Base-by-base conservation (phyloP, 2,113 vertebrate species). In the Coracopsis vasa region DNA sequence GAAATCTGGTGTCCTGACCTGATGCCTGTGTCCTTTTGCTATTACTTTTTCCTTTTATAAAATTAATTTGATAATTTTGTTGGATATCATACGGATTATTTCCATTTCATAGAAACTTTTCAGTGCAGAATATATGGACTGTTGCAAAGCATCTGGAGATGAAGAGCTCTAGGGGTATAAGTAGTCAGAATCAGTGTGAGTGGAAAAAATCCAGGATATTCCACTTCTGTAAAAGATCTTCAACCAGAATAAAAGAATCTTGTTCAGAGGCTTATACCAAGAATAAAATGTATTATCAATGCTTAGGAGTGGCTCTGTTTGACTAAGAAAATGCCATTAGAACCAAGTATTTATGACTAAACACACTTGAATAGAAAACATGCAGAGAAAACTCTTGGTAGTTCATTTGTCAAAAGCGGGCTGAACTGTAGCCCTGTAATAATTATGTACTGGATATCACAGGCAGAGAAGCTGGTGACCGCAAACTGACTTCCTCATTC, bases 401-500 rank as follows among this genome's bases (percentile, higher is more conserved):
- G 80, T 74, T 96, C 78, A 79, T 96, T 96, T 96, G 94, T 95
- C 93, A 92, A 91, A 95, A 77, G 79, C 37, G 83, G 81, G 24
- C 89, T 97, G 97, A 96, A 97, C 82, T 29, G 31, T 35, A 61
- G 97, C 97, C 96, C 96, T 88, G 92, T 69, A 91, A 19, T 94
- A 86, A 95, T 97, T 86, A 79, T 93, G 89, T 90, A 58, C 95
- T 97, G 96, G 88, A 66, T 96, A 94, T 96, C 39, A 17, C 92
- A 80, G 92, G 88, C 74, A 94, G 80, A 84, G 94, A 64, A 80
- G 64, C 66, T 94, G 84, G 41, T 56, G 96, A 97, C 97, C 95
- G 2, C 93, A 44, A 41, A 21, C 91, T 94, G 92, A 95, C 88
- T 98, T 98, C 98, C 98, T 98, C 98, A 98, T 98, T 98, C 98